phyloP scores from a whole-genome alignment of 2,888 invertebrate species.

The Tenthredo amoena region DNA sequence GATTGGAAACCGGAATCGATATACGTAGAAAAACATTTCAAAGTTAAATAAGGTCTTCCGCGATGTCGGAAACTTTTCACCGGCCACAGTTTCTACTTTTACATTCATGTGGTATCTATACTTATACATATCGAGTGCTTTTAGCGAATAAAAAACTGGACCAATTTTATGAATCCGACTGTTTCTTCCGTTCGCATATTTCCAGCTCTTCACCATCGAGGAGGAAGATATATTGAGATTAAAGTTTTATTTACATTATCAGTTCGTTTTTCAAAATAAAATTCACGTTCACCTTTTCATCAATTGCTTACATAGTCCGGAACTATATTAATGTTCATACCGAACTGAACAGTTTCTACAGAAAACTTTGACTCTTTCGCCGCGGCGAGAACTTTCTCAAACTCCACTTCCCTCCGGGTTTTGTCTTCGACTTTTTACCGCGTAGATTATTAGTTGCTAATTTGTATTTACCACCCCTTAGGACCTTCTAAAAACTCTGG shows the following conservation, averaged over 20 bases:
- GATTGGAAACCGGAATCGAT: slow-evolving; percentile 21
- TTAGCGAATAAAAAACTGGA: neutral
- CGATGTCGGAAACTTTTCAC: slow-evolving; percentile 3
- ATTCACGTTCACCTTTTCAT: neutral
- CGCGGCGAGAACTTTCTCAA: neutral
- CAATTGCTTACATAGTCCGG: neutral
- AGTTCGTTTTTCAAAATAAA: neutral
- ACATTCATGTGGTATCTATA: neutral
- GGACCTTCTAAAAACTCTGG: neutral
- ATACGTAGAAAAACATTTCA: slow-evolving; percentile 17
- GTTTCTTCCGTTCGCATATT: neutral
- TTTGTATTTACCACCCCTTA: slow-evolving; percentile 13
- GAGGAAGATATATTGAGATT: slow-evolving; percentile 7
- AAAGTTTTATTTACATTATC: slow-evolving; percentile 36
- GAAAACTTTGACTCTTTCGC: neutral
- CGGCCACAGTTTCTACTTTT: slow-evolving; percentile 18
- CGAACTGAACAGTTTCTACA: neutral
- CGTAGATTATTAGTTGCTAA: slow-evolving; percentile 23
- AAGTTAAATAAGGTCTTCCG: slow-evolving; percentile 45
- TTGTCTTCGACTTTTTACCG: neutral
- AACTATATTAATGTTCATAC: neutral
- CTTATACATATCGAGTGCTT: neutral
- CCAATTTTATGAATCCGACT: slow-evolving; percentile 5
- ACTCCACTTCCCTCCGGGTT: neutral
- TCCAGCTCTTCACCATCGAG: neutral